phyloP scores from a whole-genome alignment of 2,797 vertebrate species.

The Falco naumanni region DNA sequence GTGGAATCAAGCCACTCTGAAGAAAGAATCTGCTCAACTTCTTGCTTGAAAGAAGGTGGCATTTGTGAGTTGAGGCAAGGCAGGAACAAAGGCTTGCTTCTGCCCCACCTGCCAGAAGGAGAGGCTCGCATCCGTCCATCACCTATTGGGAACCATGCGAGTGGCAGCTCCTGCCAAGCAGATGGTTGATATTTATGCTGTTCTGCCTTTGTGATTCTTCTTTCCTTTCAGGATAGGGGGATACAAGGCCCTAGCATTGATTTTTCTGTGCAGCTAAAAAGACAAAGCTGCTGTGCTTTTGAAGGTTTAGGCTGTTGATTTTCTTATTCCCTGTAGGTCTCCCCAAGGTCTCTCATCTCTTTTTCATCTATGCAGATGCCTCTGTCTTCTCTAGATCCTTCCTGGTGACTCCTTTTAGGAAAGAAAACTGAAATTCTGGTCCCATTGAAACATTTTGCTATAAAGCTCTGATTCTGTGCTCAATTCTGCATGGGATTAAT shows the following conservation, averaged over 20 bases:
- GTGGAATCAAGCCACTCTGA: neutral
- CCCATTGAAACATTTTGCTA: neutral
- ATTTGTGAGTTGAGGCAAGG: neutral
- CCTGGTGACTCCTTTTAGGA: neutral
- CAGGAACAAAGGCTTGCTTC: neutral
- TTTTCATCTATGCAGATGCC: neutral
- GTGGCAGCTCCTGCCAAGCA: neutral
- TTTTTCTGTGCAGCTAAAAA: conserved; percentile 10
- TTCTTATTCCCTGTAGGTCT: neutral
- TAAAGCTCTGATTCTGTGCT: neutral
- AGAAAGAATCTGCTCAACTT: neutral
- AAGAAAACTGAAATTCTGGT: neutral
- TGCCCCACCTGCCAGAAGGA: neutral
- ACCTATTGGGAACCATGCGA: neutral
- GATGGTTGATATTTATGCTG: neutral
- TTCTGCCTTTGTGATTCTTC: conserved; percentile 14
- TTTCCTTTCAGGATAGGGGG: neutral
- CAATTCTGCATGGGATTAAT: neutral
- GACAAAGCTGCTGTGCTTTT: conserved; percentile 7
- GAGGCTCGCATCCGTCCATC: neutral
- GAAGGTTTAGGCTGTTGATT: neutral
- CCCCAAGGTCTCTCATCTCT: neutral
- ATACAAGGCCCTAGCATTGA: neutral
- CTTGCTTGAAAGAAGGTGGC: neutral
- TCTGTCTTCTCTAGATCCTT: neutral